Evolutionary conservation across 2,888 invertebrate genomes (phyloP).

Genomic region (Odontocerum albicorne): DNA sequence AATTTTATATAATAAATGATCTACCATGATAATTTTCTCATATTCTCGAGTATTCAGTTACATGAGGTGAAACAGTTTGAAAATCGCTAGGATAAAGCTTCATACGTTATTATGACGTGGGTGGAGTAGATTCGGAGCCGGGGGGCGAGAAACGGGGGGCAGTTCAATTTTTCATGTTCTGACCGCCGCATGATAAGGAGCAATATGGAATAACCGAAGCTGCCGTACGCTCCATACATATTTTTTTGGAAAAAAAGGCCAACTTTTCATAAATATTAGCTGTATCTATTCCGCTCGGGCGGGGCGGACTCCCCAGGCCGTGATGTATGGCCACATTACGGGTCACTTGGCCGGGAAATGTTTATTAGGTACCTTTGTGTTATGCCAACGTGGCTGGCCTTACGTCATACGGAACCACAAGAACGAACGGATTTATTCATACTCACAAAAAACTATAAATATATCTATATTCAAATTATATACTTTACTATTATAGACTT

Average conservation of each 20-base stretch:
- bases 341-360: conserved; percentile 31
- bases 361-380: conserved; percentile 23
- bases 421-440: no score
- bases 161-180: conserved; percentile 35
- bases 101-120: conserved; percentile 9
- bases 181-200: conserved; percentile 35
- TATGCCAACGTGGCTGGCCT: no score
- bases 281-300: conserved; percentile 29
- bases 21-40: no score
- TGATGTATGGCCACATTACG: conserved; percentile 34
- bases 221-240: conserved; percentile 34
- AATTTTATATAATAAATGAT: no score
- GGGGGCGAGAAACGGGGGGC: neutral
- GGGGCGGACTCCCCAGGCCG: conserved; percentile 22
- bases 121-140: neutral
- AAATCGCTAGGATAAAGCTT: no score
- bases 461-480: no score
- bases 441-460: no score
- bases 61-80: no score
- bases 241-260: conserved; percentile 27
- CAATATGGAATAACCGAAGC: conserved; percentile 36
- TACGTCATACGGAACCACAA: no score
- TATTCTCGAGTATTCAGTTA: no score
- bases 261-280: conserved; percentile 35
- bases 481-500: no score